Evolutionary conservation across 1,140 invertebrate species (phyloP).

Genomic region (Gonioctena quinquepunctata): DNA sequence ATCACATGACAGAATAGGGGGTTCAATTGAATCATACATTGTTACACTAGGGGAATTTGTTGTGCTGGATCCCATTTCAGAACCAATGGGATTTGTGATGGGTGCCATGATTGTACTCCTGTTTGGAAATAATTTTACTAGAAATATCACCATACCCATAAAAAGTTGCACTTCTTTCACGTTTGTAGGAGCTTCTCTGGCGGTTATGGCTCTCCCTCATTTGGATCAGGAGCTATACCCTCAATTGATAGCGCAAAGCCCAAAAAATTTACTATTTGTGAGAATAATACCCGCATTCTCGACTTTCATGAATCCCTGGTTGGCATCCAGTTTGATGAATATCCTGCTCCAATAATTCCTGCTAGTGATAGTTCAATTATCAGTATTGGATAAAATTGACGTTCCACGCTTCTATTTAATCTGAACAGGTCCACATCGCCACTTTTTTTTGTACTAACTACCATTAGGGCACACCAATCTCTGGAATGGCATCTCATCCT

Average conservation of each 20-base stretch:
- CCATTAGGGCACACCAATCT: constrained; percentile 55
- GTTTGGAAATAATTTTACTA: no score
- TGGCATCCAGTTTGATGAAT: constrained; percentile 53
- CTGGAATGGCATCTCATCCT: no score
- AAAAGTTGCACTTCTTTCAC: no score
- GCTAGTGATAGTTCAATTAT: constrained; percentile 45
- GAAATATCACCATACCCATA: no score
- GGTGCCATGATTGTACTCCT: no score
- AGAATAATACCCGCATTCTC: background rate
- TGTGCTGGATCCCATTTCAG: no score
- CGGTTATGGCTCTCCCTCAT: no score
- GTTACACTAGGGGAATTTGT: background rate
- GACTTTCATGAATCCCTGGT: constrained; percentile 49
- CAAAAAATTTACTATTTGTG: no score
- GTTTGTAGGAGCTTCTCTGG: no score
- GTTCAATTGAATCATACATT: background rate
- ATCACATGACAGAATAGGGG: background rate
- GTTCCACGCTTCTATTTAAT: constrained; percentile 53
- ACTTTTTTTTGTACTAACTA: constrained; percentile 48
- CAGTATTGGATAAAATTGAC: constrained; percentile 47
- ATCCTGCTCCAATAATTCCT: constrained; percentile 31
- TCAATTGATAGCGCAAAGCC: no score
- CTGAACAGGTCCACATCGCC: constrained; percentile 53
- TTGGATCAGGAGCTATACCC: no score
- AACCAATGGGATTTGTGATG: no score